Percentiles rank a stretch among this genome's conserved stretches.
phyloP scores from a whole-genome alignment of 1,140 invertebrate species.

The Drosophila navojoa region DNA sequence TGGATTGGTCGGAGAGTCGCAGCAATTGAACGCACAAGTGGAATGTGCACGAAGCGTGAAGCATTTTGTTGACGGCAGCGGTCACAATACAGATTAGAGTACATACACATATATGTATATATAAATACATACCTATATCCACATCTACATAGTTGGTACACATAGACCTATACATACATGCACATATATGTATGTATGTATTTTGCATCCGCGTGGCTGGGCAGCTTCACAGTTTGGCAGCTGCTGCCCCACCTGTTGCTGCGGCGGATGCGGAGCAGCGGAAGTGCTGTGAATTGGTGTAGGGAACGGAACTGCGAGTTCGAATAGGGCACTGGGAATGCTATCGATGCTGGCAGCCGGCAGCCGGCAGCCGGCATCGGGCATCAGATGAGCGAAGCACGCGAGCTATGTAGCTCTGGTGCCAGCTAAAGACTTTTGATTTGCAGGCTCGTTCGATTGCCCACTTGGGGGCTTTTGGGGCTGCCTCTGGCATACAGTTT shows the following conservation, averaged over 20 bases:
- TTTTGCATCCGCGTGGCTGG: constrained; percentile 30
- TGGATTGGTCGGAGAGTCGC: constrained; percentile 29
- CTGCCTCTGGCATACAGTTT: constrained; percentile 18
- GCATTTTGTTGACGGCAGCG: constrained; percentile 44
- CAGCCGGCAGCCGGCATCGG: no score
- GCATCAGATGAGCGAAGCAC: constrained; percentile 9
- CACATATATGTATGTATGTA: not conserved
- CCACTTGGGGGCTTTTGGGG: not conserved
- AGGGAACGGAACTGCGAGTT: not conserved
- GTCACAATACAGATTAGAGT: not conserved
- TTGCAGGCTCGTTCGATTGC: not conserved
- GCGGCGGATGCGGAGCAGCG: not conserved
- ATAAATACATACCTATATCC: not conserved
- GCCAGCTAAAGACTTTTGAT: constrained; percentile 3
- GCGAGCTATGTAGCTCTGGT: not conserved
- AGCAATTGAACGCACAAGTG: constrained; percentile 72
- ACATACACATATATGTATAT: not conserved
- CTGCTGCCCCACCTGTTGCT: constrained; percentile 12
- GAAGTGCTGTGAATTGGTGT: not conserved
- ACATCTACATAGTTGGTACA: not conserved
- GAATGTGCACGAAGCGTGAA: constrained; percentile 68
- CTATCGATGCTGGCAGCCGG: no score
- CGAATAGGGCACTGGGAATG: no score
- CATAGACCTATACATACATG: no score
- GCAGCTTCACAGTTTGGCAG: not conserved